Base-by-base conservation (phyloP, 2,888 invertebrate species). In the Agrilus cyanescens region DNA sequence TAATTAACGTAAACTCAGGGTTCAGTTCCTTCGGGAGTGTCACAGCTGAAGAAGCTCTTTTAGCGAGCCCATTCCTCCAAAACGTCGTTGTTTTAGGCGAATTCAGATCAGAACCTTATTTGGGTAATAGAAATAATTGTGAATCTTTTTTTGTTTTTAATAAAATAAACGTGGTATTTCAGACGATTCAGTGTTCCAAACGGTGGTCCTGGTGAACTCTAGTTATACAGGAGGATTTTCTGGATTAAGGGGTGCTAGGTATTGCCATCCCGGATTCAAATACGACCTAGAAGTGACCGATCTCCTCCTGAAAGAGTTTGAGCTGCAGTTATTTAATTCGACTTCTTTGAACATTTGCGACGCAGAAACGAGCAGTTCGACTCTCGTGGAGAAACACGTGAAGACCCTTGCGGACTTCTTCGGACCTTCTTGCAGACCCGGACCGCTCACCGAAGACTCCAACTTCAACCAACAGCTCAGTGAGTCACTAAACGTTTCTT, bases 351-450 rank as follows among this genome's bases (percentile, higher is more conserved):
- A 52, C 36, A 52, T 52, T 38, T 52, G 48, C 15, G 45, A 43
- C 25, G 55, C 53, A 33, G 64, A 61, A 46, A 39, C 37, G 20
- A 16, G 12, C 4, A 48, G 44, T 18, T 25, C 25, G 10, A 71
- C 75, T 0, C 63, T 74, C 7, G 70, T 72, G 1, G 63, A 80
- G 57, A 60, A 82, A 50, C 80, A 84, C 48, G 69, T 80, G 15
- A 68, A 72, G 33, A 72, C 74, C 2, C 67, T 85, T 1, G 70
- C 68, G 38, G 56, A 61, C 1, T 82, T 79, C 69, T 86, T 87
- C 68, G 71, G 73, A 1, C 66, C 70, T 1, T 79, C 78, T 46
- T 88, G 87, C 64, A 71, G 84, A 38, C 86, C 86, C 4, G 86
- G 86, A 1, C 57, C 65, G 0, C 84, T 83, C 83, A 73, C 75